These are phyloP conservation scores for Gymnodraco acuticeps DNA, from an alignment of 2,797 vertebrate genomes.

Conservation along the genomic window DNA sequence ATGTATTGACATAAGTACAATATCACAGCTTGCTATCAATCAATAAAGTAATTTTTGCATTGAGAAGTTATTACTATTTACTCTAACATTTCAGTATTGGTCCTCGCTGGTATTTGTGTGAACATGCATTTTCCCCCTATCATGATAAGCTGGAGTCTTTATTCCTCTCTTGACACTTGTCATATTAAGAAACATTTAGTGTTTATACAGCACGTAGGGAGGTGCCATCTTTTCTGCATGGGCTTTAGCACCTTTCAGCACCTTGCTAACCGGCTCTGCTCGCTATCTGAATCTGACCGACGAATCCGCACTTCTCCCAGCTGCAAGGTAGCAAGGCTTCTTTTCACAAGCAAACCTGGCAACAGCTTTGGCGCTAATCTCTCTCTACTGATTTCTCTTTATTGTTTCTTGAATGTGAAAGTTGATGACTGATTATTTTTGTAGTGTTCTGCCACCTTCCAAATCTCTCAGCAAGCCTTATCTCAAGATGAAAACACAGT, in stretches of 20 bases:
- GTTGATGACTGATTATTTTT: constrained; percentile 74
- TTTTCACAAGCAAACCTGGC: constrained; percentile 62
- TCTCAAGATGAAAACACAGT: constrained; percentile 59
- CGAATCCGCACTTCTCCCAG: constrained; percentile 67
- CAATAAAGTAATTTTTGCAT: constrained; percentile 12
- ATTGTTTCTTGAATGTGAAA: constrained; percentile 68
- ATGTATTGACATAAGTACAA: constrained; percentile 70
- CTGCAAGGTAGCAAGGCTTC: constrained; percentile 64
- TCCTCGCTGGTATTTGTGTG: constrained; percentile 8
- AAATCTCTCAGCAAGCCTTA: constrained; percentile 74
- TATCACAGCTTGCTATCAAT: constrained; percentile 58
- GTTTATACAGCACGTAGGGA: constrained; percentile 77
- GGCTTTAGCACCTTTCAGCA: constrained; percentile 81
- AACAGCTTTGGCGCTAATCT: constrained; percentile 68
- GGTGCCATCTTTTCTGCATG: constrained; percentile 71
- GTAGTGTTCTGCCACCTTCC: constrained; percentile 57
- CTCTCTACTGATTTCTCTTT: constrained; percentile 62
- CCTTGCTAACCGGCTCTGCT: constrained; percentile 61
- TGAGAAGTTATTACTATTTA: constrained; percentile 1
- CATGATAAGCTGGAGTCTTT: constrained; percentile 62
- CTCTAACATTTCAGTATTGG: not conserved
- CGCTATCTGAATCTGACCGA: constrained; percentile 67
- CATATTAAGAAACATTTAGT: constrained; percentile 71
- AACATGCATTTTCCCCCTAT: constrained; percentile 51
- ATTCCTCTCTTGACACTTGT: constrained; percentile 72